Evolutionary conservation across 2,888 invertebrate genomes (phyloP).

Genomic region (Drosophila nigricruria): DNA sequence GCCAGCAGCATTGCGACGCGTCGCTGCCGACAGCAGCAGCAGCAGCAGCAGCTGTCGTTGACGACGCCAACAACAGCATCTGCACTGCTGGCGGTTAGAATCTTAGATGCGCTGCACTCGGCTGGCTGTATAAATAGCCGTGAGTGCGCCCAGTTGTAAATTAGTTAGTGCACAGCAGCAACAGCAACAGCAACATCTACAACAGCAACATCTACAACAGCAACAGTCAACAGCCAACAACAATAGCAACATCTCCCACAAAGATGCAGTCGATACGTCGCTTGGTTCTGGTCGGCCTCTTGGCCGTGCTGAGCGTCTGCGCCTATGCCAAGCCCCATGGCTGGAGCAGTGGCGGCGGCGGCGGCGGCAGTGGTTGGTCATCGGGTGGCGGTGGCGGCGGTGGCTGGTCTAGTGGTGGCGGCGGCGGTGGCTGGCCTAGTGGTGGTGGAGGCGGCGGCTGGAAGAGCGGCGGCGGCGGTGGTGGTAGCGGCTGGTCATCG

Average conservation of each 20-base stretch:
- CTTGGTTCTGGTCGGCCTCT: constrained; percentile 45
- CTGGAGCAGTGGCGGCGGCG: constrained; percentile 59
- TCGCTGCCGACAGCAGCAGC: constrained; percentile 2
- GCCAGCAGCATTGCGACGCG: constrained; percentile 8
- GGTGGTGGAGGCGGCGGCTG: constrained; percentile 52
- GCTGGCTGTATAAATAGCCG: constrained; percentile 67
- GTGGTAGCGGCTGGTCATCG: constrained; percentile 53
- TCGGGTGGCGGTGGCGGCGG: constrained; percentile 58
- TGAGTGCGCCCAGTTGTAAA: constrained; percentile 67
- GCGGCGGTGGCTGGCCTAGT: constrained; percentile 32
- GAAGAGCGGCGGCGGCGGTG: constrained; percentile 41
- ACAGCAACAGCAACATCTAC: constrained; percentile 26
- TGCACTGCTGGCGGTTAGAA: constrained; percentile 50
- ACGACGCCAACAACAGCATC: constrained; percentile 14
- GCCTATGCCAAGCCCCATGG: constrained; percentile 66
- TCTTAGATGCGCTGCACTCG: constrained; percentile 59
- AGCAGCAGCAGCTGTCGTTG: constrained; percentile 4
- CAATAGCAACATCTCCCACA: constrained; percentile 21
- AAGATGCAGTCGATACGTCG: constrained; percentile 63
- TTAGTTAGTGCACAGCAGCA: constrained; percentile 74
- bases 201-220: constrained; percentile 19
- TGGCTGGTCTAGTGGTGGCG: constrained; percentile 40
- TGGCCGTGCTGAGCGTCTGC: constrained; percentile 51
- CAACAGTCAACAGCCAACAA: constrained; percentile 14
- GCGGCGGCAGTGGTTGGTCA: constrained; percentile 55